phyloP scores from a whole-genome alignment of 2,888 invertebrate genomes.

The Diaprepes abbreviatus region DNA sequence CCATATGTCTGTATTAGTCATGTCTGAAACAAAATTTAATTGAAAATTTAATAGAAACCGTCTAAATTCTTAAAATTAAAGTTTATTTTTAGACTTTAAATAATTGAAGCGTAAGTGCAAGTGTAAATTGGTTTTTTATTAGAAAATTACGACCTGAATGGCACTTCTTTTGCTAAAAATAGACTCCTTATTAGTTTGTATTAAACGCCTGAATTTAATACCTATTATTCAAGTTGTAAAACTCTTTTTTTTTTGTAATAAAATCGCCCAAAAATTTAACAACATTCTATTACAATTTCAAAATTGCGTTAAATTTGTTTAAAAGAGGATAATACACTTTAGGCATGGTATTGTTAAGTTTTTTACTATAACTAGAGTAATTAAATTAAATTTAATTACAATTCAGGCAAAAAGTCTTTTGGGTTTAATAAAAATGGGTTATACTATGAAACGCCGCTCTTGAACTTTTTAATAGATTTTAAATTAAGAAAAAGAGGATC shows the following conservation, averaged over 20 bases:
- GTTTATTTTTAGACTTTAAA: conserved; percentile 11
- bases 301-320: conserved; percentile 2
- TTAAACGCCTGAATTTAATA: background rate
- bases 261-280: background rate
- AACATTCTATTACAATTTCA: background rate
- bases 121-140: conserved; percentile 7
- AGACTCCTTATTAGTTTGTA: conserved; percentile 1
- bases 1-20: background rate
- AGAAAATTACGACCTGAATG: background rate
- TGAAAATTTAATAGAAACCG: conserved; percentile 5
- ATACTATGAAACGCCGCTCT: background rate
- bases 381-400: conserved; percentile 3
- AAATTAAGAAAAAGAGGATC: background rate
- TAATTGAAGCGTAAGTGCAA: conserved; percentile 6
- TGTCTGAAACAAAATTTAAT: conserved; percentile 17
- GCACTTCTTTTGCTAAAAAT: conserved; percentile 8
- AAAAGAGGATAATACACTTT: background rate
- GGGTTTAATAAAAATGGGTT: background rate
- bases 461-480: background rate
- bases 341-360: background rate
- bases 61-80: conserved; percentile 5
- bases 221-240: background rate
- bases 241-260: background rate
- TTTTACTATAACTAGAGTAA: background rate
- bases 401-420: background rate